Base-by-base conservation (phyloP, 2,113 vertebrate genomes). In the Chauna torquata region DNA sequence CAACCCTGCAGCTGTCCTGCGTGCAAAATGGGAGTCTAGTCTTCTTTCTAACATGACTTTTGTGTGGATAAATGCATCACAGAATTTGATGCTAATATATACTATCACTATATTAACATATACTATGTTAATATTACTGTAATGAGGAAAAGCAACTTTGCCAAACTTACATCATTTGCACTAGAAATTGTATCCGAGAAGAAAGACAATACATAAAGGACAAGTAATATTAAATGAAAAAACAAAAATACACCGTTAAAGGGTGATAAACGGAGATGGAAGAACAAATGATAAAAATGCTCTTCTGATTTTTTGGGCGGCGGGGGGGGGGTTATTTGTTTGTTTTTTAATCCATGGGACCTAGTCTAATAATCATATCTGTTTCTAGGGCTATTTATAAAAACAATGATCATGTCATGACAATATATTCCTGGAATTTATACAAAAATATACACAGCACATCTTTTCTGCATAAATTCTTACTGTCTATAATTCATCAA, bases 401-500 rank as follows among this genome's bases (percentile, higher is more conserved):
- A 94, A 95, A 86, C 71, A 90, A 75, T 74, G 27, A 58, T 36
- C 23, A 52, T 55, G 7, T 70, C 58, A 84, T 20, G 23, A 62
- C 23, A 95, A 76, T 77, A 80, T 70, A 95, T 88, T 93, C 14
- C 20, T 69, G 20, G 44, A 93, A 92, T 87, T 80, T 76, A 22
- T 59, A 87, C 52, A 36, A 88, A 94, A 91, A 94, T 90, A 82
- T 61, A 89, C 16, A 52, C 17, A 66, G 13, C 2, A 49, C 12
- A 70, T 91, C 4, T 92, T 92, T 96, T 74, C 77, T 75, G 50
- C 59, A 85, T 71, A 91, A 92, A 65, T 89, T 90, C 42, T 72
- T 80, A 25, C 17, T 89, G 16, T 54, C 9, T 82, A 6, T 77
- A 85, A 75, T 94, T 93, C 66, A 80, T 93, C 69, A 82, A 59